Evolutionary conservation across 2,797 vertebrate species (phyloP), one percentile per base, ranked within the genome.

Genomic region (Alexandromys oeconomus): DNA sequence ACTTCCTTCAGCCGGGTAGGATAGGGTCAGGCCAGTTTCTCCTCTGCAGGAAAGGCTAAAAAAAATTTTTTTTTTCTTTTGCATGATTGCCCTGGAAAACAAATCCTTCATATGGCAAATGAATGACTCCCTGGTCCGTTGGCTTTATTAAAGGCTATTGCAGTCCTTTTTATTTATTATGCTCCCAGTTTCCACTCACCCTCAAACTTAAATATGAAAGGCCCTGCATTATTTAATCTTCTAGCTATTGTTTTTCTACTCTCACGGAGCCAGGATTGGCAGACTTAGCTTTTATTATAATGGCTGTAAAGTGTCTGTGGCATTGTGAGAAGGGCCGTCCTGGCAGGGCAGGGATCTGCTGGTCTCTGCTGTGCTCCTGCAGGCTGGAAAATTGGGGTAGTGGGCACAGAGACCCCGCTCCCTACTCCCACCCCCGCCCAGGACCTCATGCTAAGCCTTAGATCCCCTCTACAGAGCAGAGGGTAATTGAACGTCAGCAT

Each of bases 21-120:
- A 96, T 87, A 37, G 96, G 96, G 54, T 80, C 93, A 84, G 91
- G 87, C 86, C 78, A 91, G 37, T 95, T 81, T 92, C 96, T 89
- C 89, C 95, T 46, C 91, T 96, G 59, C 12, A 63, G 90, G 76
- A 79, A 51, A 93, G 54, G 86, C 96, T 97, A 59, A 59, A 59
- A 59, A 59, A 59, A 19, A 46, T 6, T 1, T 7, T n/a, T 7
- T 37, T 29, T 63, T 51, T 2, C 19, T 69, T 97, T 97, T 97
- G 94, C 96, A 97, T 97, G 98, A 97, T 97, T 97, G 92, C 93
- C 76, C 84, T 85, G 89, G 97, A 97, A 97, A 97, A 97, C 97
- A 98, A 97, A 97, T 97, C 92, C 65, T 97, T 97, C 90, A 84
- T 63, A 96, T 9, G 87, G 94, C 87, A 94, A 97, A 97, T 91